Evolutionary conservation across 2,113 vertebrate species (phyloP).

Genomic region (Dascyllus trimaculatus): DNA sequence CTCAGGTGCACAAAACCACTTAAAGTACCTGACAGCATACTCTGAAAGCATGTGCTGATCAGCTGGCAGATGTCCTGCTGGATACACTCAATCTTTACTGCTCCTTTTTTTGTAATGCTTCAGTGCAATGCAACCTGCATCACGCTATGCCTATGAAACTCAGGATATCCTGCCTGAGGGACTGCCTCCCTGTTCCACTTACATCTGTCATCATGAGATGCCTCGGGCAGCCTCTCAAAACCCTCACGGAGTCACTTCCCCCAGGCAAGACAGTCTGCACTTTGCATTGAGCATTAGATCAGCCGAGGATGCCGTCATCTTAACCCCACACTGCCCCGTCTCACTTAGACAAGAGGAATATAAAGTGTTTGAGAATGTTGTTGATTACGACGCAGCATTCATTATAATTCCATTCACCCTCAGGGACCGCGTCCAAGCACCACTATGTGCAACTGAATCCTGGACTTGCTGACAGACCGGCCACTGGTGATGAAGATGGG

Average conservation of each 20-base stretch:
- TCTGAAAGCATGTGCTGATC: slow-evolving; percentile 26
- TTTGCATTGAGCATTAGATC: slow-evolving; percentile 29
- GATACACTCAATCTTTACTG: neutral
- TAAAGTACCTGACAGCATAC: slow-evolving; percentile 11
- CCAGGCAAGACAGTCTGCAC: slow-evolving; percentile 5
- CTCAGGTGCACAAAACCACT: neutral
- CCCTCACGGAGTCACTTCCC: slow-evolving; percentile 34
- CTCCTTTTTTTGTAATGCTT: slow-evolving; percentile 16
- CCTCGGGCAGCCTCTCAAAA: slow-evolving; percentile 39
- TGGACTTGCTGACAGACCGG: slow-evolving; percentile 36
- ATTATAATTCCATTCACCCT: slow-evolving; percentile 18
- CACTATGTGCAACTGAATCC: slow-evolving; percentile 30
- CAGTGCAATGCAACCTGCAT: slow-evolving; percentile 13
- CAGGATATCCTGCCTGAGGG: slow-evolving; percentile 63
- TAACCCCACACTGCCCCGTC: neutral
- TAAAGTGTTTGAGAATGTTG: slow-evolving; percentile 12
- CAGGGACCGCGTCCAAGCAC: neutral
- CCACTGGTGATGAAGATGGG: slow-evolving; percentile 18
- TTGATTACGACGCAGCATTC: slow-evolving; percentile 4
- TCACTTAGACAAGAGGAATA: slow-evolving; percentile 1
- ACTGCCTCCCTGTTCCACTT: slow-evolving; percentile 50
- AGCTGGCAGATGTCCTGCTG: slow-evolving; percentile 6
- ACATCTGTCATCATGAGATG: slow-evolving; percentile 55
- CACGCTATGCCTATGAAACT: slow-evolving; percentile 45
- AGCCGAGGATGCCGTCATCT: slow-evolving; percentile 1